A percentile compares a stretch with the other conserved stretches of the same genome.
Evolutionary conservation across 2,113 vertebrate genomes (phyloP).

Genomic region (Nyctereutes procyonoides): DNA sequence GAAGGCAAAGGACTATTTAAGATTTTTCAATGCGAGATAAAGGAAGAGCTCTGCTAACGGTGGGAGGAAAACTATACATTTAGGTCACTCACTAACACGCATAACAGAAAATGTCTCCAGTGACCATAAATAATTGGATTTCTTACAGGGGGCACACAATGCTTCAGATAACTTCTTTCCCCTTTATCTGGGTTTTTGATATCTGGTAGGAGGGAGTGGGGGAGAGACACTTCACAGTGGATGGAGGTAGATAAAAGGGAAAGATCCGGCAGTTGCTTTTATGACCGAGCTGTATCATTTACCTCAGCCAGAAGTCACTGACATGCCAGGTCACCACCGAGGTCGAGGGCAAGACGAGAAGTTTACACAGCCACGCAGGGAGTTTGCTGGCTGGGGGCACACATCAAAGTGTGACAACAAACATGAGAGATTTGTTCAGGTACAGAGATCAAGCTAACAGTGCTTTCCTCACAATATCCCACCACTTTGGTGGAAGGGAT

Average conservation of each 20-base stretch:
- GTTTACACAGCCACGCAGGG: slow-evolving; percentile 38
- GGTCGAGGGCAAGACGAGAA: slow-evolving; percentile 51
- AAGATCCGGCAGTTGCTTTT: slow-evolving; percentile 45
- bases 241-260: slow-evolving; percentile 61
- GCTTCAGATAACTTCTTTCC: slow-evolving; percentile 66
- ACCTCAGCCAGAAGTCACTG: slow-evolving; percentile 64
- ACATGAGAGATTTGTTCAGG: slow-evolving; percentile 66
- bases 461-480: background rate
- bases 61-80: slow-evolving; percentile 47
- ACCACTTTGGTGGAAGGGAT: background rate
- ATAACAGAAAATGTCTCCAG: slow-evolving; percentile 64
- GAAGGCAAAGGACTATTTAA: background rate
- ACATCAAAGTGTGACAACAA: slow-evolving; percentile 71
- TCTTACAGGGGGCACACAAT: slow-evolving; percentile 62
- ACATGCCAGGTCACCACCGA: background rate
- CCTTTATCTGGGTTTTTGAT: slow-evolving; percentile 68
- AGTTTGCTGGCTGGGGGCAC: background rate
- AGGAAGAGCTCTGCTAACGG: background rate
- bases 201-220: slow-evolving; percentile 50
- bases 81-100: slow-evolving; percentile 67
- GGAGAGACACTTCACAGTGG: background rate
- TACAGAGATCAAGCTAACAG: slow-evolving; percentile 53
- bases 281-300: background rate
- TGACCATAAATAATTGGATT: slow-evolving; percentile 80
- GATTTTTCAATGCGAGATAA: background rate